Conservation (phyloP, 2,888 invertebrate species). For the Latheticus oryzae region DNA sequence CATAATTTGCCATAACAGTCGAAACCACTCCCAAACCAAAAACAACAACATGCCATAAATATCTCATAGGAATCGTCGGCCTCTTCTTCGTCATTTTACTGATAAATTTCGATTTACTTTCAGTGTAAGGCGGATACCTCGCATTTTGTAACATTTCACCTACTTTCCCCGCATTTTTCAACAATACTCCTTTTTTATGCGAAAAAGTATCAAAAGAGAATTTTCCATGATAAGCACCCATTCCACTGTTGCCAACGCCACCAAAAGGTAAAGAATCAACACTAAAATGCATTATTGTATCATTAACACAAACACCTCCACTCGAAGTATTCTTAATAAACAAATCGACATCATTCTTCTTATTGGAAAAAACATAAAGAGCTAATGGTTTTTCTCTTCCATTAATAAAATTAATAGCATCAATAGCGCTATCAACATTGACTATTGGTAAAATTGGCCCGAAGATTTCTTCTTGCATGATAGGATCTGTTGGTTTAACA, state of each 20-base stretch:
- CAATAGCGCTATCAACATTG: constrained; percentile 82
- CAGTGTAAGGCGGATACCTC: constrained; percentile 36
- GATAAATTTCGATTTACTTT: constrained; percentile 30
- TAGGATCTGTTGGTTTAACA: constrained; percentile 78
- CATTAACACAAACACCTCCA: constrained; percentile 87
- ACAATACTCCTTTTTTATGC: constrained; percentile 67
- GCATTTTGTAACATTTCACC: constrained; percentile 30
- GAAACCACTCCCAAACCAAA: constrained; percentile 30
- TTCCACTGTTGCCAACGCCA: constrained; percentile 94
- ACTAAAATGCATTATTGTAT: constrained; percentile 84
- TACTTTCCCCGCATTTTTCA: constrained; percentile 11
- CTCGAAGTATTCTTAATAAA: constrained; percentile 79
- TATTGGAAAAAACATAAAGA: constrained; percentile 84
- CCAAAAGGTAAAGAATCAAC: constrained; percentile 95
- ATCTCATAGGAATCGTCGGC: constrained; percentile 18
- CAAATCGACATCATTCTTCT: constrained; percentile 69
- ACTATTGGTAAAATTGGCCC: constrained; percentile 95
- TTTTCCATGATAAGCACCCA: constrained; percentile 94
- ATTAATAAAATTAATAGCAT: constrained; percentile 92
- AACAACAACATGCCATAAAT: constrained; percentile 24
- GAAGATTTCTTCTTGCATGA: constrained; percentile 95
- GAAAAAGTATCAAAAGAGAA: constrained; percentile 92
- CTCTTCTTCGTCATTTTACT: constrained; percentile 32
- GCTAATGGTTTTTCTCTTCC: constrained; percentile 89
- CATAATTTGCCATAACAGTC: constrained; percentile 19